Base-by-base conservation (phyloP, 2,113 vertebrate genomes). In the Sinosuthora webbiana region DNA sequence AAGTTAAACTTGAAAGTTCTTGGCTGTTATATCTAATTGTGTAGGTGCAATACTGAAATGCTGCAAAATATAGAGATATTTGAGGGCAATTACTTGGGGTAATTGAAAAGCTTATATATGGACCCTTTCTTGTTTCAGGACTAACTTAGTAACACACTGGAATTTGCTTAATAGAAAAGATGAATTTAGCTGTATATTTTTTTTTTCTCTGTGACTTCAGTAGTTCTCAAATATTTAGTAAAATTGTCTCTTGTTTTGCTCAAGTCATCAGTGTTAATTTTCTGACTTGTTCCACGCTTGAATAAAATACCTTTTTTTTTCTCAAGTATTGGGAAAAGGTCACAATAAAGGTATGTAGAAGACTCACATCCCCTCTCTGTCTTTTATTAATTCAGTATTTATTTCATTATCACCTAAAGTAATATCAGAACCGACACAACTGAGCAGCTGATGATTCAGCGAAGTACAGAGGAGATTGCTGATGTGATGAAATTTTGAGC, bases 331-430 rank as follows among this genome's bases (percentile, higher is more conserved):
- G 24, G 31, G 52, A 62, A 65, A 74, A 91, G 15, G n/a, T 80
- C 27, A 69, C 65, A 69, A 64, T 47, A 81, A 91, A 83, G 33
- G 8, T 13, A 6, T 49, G 27, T 39, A 75, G 41, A 71, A 59
- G 56, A 60, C 19, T 65, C 22, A 6, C 8, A 19, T 70, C 63
- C 12, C 10, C 2, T 5, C 18, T 82, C 25, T 23, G 11, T 68
- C 21, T 9, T 17, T 5, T 68, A 20, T 68, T 78, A 78, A 42
- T 75, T 79, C 83, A 31, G 50, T 88, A 21, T 87, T 71, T 75
- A 71, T 87, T 93, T 75, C 30, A 71, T 88, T 90, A 55, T 71
- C 44, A 73, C 44, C 20, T 57, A 37, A 91, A 77, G n/a, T 62
- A 63, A 25, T 71, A 49, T 49, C 75, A 79, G 75, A 80, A 85